phyloP scores from a whole-genome alignment of 2,888 invertebrate genomes.

The Synergus umbraculus region DNA sequence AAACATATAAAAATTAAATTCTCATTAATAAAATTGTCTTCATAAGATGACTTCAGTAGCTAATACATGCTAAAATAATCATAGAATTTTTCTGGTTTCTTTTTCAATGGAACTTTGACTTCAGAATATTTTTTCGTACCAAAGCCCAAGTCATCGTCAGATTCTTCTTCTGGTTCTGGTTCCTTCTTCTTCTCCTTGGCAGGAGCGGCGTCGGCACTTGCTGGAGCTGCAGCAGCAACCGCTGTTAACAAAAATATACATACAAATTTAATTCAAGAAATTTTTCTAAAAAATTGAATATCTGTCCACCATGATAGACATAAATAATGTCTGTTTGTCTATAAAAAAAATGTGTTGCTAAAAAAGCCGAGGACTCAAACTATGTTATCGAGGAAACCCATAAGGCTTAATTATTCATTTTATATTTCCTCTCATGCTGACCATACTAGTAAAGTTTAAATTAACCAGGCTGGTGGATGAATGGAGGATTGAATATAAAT shows the following conservation, averaged over 20 bases:
- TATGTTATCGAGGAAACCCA: slow-evolving; percentile 51
- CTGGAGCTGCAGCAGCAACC: slow-evolving; percentile 78
- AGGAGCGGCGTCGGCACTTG: slow-evolving; percentile 81
- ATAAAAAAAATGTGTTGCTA: slow-evolving; percentile 31
- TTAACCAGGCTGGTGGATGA: slow-evolving; percentile 70
- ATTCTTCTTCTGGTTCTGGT: slow-evolving; percentile 88
- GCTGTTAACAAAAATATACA: slow-evolving; percentile 4
- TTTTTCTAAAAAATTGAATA: background rate
- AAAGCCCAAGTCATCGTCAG: slow-evolving; percentile 96
- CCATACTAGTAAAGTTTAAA: slow-evolving; percentile 58
- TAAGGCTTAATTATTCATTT: slow-evolving; percentile 60
- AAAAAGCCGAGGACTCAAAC: slow-evolving; percentile 45
- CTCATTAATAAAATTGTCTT: slow-evolving; percentile 64
- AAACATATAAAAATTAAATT: slow-evolving; percentile 43
- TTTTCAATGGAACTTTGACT: background rate
- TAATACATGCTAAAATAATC: slow-evolving; percentile 82
- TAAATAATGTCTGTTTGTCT: too few relatives aligned
- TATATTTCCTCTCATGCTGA: slow-evolving; percentile 70
- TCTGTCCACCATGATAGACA: background rate
- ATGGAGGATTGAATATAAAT: slow-evolving; percentile 58
- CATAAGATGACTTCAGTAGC: slow-evolving; percentile 77
- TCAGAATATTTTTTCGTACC: slow-evolving; percentile 79
- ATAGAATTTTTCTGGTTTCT: slow-evolving; percentile 67
- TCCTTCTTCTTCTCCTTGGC: slow-evolving; percentile 87
- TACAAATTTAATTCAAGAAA: background rate